Conservation (phyloP, 2,888 invertebrate genomes). For the Limnephilus lunatus region DNA sequence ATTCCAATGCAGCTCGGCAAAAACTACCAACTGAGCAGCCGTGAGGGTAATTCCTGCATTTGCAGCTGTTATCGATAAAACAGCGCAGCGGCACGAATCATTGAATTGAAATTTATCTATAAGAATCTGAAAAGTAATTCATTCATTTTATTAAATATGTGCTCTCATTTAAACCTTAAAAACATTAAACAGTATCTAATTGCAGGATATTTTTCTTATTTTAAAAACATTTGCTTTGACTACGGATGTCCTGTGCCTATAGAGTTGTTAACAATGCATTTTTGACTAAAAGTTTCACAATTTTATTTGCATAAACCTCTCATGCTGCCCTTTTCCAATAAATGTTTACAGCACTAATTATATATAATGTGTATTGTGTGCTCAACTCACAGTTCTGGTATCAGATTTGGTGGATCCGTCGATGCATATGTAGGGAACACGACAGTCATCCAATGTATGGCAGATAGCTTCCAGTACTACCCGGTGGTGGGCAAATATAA, state of each 20-base stretch:
- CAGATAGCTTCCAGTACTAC: conserved; percentile 88
- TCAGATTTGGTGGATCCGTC: conserved; percentile 89
- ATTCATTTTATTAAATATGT: neutral
- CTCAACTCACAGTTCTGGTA: conserved; percentile 78
- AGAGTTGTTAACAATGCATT: neutral
- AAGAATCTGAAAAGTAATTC: conserved; percentile 73
- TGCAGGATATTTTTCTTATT: neutral
- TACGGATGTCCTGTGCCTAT: neutral
- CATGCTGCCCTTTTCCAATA: neutral
- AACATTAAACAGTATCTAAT: neutral
- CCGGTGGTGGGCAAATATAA: conserved; percentile 96
- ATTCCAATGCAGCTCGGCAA: conserved; percentile 98
- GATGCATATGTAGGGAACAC: conserved; percentile 87
- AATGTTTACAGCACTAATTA: neutral
- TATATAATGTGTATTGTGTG: neutral
- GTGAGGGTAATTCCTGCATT: conserved; percentile 95
- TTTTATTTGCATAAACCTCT: neutral
- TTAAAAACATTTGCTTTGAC: neutral
- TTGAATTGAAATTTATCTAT: conserved; percentile 89
- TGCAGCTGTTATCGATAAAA: conserved; percentile 94
- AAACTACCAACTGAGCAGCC: conserved; percentile 92
- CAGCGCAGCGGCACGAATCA: conserved; percentile 82
- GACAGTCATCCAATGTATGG: conserved; percentile 79
- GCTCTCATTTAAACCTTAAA: neutral
- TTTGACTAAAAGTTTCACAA: neutral